Evolutionary conservation across 1,140 invertebrate genomes (phyloP).

Genomic region (Ericerus pela): DNA sequence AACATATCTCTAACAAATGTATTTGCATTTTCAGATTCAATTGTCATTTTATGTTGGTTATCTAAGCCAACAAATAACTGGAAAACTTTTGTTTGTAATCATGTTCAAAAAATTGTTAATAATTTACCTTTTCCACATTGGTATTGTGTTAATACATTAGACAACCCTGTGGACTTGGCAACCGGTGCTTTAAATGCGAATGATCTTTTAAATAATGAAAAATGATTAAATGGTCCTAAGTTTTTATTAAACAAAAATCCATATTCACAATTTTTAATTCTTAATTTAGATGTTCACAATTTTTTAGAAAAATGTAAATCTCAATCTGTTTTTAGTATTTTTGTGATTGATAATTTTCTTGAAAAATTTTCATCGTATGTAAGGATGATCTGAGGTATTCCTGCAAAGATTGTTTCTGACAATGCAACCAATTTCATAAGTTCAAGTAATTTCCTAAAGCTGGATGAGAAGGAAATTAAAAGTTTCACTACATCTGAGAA

Average conservation of each 20-base stretch:
- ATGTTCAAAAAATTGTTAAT: not conserved
- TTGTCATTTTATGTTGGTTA: not conserved
- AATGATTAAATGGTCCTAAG: conserved; percentile 18
- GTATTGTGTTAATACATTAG: conserved; percentile 26
- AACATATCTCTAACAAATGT: no score
- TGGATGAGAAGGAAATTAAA: not conserved
- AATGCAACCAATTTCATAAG: conserved; percentile 32
- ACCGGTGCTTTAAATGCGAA: conserved; percentile 24
- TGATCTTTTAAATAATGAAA: not conserved
- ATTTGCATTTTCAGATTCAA: conserved; percentile 5
- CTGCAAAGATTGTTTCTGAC: conserved; percentile 26
- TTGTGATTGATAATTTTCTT: no score
- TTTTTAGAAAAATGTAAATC: no score
- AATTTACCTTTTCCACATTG: conserved; percentile 21
- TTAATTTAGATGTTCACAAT: no score
- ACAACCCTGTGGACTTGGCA: conserved; percentile 32
- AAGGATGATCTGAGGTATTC: conserved; percentile 24
- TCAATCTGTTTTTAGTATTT: no score
- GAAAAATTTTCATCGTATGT: conserved; percentile 29
- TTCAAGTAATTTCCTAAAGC: conserved; percentile 16
- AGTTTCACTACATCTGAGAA: conserved; percentile 12
- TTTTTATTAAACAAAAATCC: no score
- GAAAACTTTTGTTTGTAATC: not conserved
- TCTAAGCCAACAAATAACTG: not conserved
- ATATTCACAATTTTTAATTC: no score